Evolutionary conservation across 1,140 invertebrate genomes (phyloP).

Genomic region (Penaeus vannamei): DNA sequence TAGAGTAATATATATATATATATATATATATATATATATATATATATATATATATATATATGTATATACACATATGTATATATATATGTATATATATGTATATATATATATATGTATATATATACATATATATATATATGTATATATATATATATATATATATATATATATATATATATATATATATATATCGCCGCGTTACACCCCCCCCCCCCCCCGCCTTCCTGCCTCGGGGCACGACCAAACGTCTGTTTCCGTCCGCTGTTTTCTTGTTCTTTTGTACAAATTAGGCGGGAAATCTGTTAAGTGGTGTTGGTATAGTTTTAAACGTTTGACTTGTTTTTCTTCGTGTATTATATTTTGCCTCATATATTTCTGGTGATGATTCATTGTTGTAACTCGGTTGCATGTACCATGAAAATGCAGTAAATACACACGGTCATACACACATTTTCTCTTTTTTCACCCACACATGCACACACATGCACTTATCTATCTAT

Average conservation of each 20-base stretch:
- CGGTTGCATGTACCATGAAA: too few relatives aligned
- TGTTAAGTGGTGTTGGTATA: too few relatives aligned
- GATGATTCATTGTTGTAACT: too few relatives aligned
- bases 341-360: too few relatives aligned
- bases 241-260: too few relatives aligned
- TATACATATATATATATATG: background rate
- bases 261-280: too few relatives aligned
- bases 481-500: background rate
- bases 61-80: background rate
- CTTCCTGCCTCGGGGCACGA: too few relatives aligned
- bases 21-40: background rate
- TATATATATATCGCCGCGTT: background rate
- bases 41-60: background rate
- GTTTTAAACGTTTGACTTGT: too few relatives aligned
- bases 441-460: background rate
- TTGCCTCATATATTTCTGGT: too few relatives aligned
- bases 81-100: background rate
- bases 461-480: slow-evolving; percentile 32
- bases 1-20: background rate
- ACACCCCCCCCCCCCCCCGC: too few relatives aligned
- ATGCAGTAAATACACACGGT: too few relatives aligned
- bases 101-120: background rate
- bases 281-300: too few relatives aligned
- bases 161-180: slow-evolving; percentile 32
- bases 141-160: slow-evolving; percentile 28